phyloP scores from a whole-genome alignment of 2,797 vertebrate species.

The Menidia menidia region DNA sequence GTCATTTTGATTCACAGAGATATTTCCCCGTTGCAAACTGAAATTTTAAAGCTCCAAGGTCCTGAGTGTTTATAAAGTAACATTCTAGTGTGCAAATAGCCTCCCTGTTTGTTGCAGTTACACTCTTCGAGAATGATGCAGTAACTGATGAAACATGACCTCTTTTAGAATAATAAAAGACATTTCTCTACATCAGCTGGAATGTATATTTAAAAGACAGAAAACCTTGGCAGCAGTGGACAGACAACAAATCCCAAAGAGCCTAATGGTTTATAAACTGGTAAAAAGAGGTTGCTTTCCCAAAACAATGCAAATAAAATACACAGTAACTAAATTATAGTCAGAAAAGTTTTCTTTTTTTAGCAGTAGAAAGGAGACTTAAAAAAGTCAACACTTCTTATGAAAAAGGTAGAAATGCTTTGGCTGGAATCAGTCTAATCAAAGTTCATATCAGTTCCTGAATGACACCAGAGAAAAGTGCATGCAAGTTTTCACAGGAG shows the following conservation, averaged over 20 bases:
- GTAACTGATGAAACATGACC: background rate
- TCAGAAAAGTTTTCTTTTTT: background rate
- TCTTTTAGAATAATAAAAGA: background rate
- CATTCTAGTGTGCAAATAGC: background rate
- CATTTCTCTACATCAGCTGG: background rate
- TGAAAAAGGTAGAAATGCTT: background rate
- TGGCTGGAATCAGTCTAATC: conserved; percentile 1
- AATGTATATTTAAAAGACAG: background rate
- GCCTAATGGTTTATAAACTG: too few species aligned
- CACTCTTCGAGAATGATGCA: background rate
- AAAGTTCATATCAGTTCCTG: conserved; percentile 11
- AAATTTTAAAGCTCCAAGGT: background rate
- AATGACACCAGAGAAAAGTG: conserved; percentile 8
- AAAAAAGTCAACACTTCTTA: background rate
- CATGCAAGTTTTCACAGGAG: background rate
- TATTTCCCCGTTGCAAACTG: background rate
- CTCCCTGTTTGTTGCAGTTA: background rate
- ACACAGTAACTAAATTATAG: background rate
- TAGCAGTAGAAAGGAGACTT: background rate
- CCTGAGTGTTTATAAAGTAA: background rate
- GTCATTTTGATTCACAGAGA: background rate
- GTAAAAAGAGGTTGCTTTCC: background rate
- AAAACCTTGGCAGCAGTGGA: too few species aligned
- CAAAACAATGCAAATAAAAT: background rate
- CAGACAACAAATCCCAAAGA: background rate